These are phyloP conservation scores for Pachyseris speciosa DNA, from an alignment of 64 coral and sea anemone species.

Conservation along the genomic window DNA sequence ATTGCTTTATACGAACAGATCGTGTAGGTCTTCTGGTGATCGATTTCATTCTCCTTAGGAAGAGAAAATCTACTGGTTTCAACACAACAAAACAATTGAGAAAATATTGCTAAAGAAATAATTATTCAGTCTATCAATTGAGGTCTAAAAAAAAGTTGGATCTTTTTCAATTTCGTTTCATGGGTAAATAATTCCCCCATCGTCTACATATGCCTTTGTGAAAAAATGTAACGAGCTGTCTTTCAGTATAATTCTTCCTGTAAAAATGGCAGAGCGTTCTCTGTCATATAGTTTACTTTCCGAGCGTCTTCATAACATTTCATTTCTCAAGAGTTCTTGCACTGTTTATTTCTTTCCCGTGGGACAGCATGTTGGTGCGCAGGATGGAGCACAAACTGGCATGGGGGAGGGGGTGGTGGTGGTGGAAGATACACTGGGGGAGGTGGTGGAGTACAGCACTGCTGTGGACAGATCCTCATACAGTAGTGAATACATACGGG, in stretches of 20 bases:
- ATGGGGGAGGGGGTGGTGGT: constrained; percentile 75
- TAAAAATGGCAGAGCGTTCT: too few relatives aligned
- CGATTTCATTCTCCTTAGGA: too few relatives aligned
- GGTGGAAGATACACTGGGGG: constrained; percentile 50
- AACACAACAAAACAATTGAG: background rate
- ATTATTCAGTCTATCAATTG: background rate
- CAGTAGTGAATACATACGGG: constrained; percentile 98
- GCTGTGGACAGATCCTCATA: constrained; percentile 91
- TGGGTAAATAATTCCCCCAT: background rate
- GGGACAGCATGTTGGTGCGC: constrained; percentile 56
- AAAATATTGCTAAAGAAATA: background rate
- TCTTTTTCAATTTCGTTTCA: background rate
- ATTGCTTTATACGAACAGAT: too few relatives aligned
- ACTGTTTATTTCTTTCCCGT: background rate
- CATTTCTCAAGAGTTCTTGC: background rate
- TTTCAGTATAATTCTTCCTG: background rate
- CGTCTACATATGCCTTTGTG: background rate
- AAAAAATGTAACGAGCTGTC: background rate
- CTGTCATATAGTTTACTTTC: too few relatives aligned
- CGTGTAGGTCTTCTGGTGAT: too few relatives aligned
- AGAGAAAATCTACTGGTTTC: too few relatives aligned
- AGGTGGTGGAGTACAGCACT: constrained; percentile 71
- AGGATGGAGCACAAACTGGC: constrained; percentile 64
- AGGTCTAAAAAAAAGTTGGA: background rate
- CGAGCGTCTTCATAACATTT: background rate